Evolutionary conservation across 2,888 invertebrate genomes (phyloP).

Genomic region (Nemoura dubitans): DNA sequence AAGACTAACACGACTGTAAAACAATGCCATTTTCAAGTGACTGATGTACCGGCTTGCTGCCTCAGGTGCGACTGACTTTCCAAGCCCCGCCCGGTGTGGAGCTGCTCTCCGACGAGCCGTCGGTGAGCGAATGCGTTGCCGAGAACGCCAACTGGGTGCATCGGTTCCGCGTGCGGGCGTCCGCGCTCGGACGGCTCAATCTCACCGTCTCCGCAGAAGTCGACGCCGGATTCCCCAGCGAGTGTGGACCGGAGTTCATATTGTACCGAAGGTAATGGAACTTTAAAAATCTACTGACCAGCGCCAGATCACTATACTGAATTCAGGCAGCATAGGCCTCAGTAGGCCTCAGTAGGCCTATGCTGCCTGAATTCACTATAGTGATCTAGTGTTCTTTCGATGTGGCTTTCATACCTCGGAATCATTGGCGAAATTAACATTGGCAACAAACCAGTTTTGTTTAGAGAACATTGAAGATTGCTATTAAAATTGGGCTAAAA

Average conservation of each 20-base stretch:
- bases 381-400: too few species aligned
- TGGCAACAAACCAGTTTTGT: too few species aligned
- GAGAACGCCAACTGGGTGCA: constrained; percentile 56
- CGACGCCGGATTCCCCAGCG: constrained; percentile 60
- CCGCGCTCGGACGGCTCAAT: constrained; percentile 62
- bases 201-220: constrained; percentile 64
- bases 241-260: constrained; percentile 64
- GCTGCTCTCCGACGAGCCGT: constrained; percentile 46
- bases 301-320: too few species aligned
- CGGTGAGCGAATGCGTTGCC: constrained; percentile 56
- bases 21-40: too few species aligned
- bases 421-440: too few species aligned
- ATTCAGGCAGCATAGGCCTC: too few species aligned
- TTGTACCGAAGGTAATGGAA: constrained; percentile 60
- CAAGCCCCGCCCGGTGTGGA: constrained; percentile 46
- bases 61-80: constrained; percentile 47
- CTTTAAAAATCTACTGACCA: constrained; percentile 30
- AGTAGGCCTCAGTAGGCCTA: too few species aligned
- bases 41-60: background rate
- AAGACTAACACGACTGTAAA: too few species aligned
- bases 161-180: constrained; percentile 56
- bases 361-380: too few species aligned
- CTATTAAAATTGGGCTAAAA: background rate
- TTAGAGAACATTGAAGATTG: too few species aligned
- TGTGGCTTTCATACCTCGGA: too few species aligned